Percentiles rank a stretch among this genome's conserved stretches.
phyloP scores from a whole-genome alignment of 2,797 vertebrate species.

The Tiaroga cobitis region DNA sequence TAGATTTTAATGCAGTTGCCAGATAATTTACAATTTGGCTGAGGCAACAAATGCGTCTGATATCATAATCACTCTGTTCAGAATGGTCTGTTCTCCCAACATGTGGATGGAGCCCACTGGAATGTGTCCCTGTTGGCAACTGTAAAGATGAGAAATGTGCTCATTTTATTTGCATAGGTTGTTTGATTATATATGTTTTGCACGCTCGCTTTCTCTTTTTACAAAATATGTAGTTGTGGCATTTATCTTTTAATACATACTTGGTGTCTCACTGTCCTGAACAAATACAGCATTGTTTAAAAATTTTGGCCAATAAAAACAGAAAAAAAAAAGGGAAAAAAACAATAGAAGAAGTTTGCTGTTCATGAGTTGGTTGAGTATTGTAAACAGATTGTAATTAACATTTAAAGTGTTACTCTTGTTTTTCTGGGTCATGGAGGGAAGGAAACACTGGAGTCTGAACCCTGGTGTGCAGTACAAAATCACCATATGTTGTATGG shows the following conservation, averaged over 20 bases:
- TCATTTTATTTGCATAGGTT: constrained; percentile 2
- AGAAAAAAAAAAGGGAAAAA: neutral
- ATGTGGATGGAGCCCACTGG: neutral
- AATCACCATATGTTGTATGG: constrained; percentile 15
- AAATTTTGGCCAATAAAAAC: neutral
- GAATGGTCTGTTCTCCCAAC: constrained; percentile 7
- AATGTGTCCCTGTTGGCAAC: constrained; percentile 13
- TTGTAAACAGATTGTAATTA: constrained; percentile 38
- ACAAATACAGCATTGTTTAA: constrained; percentile 4
- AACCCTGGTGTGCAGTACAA: neutral
- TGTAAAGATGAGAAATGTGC: neutral
- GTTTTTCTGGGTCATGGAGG: constrained; percentile 22
- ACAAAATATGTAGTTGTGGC: neutral
- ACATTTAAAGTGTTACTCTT: constrained; percentile 25
- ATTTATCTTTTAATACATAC: constrained; percentile 14
- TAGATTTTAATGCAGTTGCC: constrained; percentile 26
- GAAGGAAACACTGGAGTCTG: neutral
- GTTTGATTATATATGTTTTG: constrained; percentile 13
- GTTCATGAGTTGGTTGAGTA: neutral
- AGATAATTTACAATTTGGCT: constrained; percentile 15
- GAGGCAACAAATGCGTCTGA: neutral
- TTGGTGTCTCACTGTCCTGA: neutral
- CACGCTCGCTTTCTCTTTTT: neutral
- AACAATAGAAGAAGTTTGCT: neutral
- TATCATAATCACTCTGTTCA: constrained; percentile 4